Evolutionary conservation across 2,888 invertebrate species (phyloP).

Genomic region (Rhagonycha fulva): DNA sequence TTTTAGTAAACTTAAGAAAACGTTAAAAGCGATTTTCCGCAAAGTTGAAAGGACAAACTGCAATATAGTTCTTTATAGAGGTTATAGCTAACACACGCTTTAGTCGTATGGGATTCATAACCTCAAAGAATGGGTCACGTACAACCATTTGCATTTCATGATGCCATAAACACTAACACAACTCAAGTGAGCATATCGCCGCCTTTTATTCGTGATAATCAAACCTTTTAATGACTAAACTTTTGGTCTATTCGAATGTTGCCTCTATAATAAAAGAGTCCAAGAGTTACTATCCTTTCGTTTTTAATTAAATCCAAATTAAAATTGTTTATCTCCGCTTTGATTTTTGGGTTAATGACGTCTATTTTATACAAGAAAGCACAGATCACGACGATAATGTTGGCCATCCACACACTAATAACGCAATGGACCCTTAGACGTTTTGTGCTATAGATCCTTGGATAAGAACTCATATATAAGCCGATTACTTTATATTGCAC

Average conservation of each 20-base stretch:
- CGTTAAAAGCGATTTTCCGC: conserved; percentile 18
- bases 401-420: conserved; percentile 16
- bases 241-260: background rate
- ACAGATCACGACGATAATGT: conserved; percentile 26
- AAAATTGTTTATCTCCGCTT: conserved; percentile 17
- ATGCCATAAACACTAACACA: conserved; percentile 17
- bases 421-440: conserved; percentile 21
- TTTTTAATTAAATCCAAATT: conserved; percentile 5
- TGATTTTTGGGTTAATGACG: conserved; percentile 26
- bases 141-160: conserved; percentile 28
- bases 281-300: background rate
- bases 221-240: background rate
- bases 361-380: conserved; percentile 17
- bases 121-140: conserved; percentile 25
- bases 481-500: conserved; percentile 25
- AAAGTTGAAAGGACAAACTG: conserved; percentile 22
- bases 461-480: conserved; percentile 22
- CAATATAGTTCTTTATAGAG: conserved; percentile 21
- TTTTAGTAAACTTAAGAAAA: conserved; percentile 13
- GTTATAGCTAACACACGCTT: conserved; percentile 16
- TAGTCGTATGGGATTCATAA: conserved; percentile 28
- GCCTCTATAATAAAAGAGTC: background rate
- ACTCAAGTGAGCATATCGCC: background rate
- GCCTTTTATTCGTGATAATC: background rate
- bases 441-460: conserved; percentile 17